Base-by-base conservation (phyloP, 2,113 vertebrate genomes). In the Ptyas mucosa region DNA sequence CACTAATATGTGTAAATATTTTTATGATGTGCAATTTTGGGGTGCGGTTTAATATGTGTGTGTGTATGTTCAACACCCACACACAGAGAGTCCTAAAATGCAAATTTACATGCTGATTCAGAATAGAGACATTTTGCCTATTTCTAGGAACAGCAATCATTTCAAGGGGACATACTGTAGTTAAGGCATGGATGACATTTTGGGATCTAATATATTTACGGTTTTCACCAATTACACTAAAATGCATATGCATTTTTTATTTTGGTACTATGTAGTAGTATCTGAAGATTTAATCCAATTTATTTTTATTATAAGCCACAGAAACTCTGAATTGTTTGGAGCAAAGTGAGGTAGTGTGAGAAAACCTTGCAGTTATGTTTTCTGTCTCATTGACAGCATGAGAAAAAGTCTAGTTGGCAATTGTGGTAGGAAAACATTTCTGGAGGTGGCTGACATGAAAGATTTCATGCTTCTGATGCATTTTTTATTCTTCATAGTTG, bases 401-500 rank as follows among this genome's bases (percentile, higher is more conserved):
- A 81, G 34, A 91, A 43, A 14, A 58, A 88, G 87, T 8, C 26
- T 93, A 92, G 88, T 57, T 90, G 91, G 92, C 0, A 52, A n/a
- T 15, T 91, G 51, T 69, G 93, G 24, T 51, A 88, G 54, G 43
- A 94, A 95, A 95, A 93, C 6, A 43, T 85, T 51, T 0, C 53
- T 91, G 23, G 3, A 43, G 91, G 55, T 93, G 34, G 43, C 92
- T 94, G 57, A 81, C 53, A 23, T 9, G 0, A 12, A 61, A 93
- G 89, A 54, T 75, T 95, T 94, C 92, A 10, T 14, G 2, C 11
- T 43, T 91, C 53, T 0, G 61, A 29, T 49, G 23, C 90, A 5
- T 91, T 92, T 55, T 88, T n/a, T 52, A 93, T 89, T 92, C 57
- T 43, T 94, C 14, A 88, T 93, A 92, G 64, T 69, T 94, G 90